A percentile compares a stretch with the other conserved stretches of the same genome.
Conservation (phyloP, 2,113 vertebrate genomes). For the Takifugu flavidus region DNA sequence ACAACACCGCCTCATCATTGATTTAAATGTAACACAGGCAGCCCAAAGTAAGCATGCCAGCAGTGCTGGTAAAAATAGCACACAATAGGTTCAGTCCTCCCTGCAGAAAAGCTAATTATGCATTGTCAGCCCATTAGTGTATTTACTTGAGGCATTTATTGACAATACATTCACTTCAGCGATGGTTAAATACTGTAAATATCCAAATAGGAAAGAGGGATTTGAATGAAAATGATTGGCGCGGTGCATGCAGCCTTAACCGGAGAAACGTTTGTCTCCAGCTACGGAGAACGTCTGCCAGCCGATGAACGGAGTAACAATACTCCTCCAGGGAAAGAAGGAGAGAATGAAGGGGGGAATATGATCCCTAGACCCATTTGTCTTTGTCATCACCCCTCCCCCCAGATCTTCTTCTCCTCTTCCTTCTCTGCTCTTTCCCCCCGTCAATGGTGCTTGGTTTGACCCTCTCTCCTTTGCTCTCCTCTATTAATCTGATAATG, state of each 20-base stretch:
- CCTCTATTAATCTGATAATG: slow-evolving; percentile 24
- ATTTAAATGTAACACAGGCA: neutral
- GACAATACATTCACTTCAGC: neutral
- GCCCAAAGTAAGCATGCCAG: neutral
- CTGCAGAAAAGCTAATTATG: neutral
- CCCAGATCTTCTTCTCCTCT: slow-evolving; percentile 17
- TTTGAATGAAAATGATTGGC: slow-evolving; percentile 31
- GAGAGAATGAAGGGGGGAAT: slow-evolving; percentile 26
- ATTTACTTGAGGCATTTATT: neutral
- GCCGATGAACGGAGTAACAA: slow-evolving; percentile 52
- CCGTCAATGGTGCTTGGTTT: slow-evolving; percentile 16
- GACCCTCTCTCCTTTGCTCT: slow-evolving; percentile 1
- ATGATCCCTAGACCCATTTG: slow-evolving; percentile 49
- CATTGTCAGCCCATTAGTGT: neutral
- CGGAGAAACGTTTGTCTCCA: slow-evolving; percentile 27
- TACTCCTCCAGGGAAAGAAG: slow-evolving; percentile 39
- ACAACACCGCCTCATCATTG: too few species aligned
- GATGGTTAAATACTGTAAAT: neutral
- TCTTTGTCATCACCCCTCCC: slow-evolving; percentile 60
- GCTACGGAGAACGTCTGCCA: slow-evolving; percentile 38
- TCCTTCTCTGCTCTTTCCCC: slow-evolving; percentile 14
- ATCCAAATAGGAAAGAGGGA: neutral
- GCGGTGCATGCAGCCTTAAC: slow-evolving; percentile 34
- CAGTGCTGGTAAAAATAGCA: neutral
- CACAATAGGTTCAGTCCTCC: neutral